Evolutionary conservation across 2,888 invertebrate genomes (phyloP).

Genomic region (Bimastos eiseni): DNA sequence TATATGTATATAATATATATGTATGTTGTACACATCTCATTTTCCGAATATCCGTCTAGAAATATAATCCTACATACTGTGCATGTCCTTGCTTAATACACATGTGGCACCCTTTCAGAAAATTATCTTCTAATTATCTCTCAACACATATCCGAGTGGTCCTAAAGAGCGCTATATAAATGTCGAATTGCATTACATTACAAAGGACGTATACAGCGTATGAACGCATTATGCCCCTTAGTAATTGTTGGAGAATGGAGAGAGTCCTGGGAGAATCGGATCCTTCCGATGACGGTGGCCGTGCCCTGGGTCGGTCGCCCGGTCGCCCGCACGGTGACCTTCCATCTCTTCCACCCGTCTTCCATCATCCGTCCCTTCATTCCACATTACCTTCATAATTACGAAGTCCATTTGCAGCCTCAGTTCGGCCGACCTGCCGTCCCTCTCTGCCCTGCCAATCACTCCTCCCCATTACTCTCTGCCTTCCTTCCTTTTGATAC

Average conservation of each 20-base stretch:
- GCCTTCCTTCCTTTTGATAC: neutral
- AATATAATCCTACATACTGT: no score
- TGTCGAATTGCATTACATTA: neutral
- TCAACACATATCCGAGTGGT: neutral
- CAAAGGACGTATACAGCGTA: neutral
- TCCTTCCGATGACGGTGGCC: neutral
- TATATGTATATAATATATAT: no score
- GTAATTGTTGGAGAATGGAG: neutral
- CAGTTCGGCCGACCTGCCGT: neutral
- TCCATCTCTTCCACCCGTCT: constrained; percentile 4
- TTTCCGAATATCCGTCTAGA: no score
- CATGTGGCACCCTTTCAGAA: neutral
- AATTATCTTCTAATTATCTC: neutral
- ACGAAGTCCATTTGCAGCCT: neutral
- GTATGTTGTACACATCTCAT: no score
- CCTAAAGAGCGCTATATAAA: neutral
- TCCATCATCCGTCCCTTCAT: constrained; percentile 6
- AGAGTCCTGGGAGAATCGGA: neutral
- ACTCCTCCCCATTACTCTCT: no score
- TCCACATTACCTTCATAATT: neutral
- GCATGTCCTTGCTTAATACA: neutral
- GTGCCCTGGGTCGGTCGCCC: no score
- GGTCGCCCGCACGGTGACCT: no score
- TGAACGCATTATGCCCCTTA: neutral
- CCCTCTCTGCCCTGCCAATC: neutral